These are phyloP conservation scores for Zaprionus obscuricornis DNA, from an alignment of 2,888 invertebrate genomes.

Conservation along the genomic window DNA sequence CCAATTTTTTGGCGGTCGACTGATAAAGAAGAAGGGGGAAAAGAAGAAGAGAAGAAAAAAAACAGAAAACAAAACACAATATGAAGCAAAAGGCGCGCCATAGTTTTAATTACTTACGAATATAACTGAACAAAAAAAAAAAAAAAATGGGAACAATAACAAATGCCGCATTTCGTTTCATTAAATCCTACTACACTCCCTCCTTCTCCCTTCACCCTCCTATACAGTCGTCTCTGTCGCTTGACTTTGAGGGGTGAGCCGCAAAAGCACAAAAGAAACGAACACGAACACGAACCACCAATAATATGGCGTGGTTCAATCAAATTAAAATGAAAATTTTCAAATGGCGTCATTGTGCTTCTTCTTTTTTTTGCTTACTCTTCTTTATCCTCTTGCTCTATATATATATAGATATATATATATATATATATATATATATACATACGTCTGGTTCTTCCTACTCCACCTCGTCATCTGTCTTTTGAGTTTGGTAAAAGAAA, in stretches of 20 bases:
- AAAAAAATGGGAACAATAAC: constrained; percentile 38
- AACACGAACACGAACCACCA: no score
- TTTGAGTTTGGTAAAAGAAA: constrained; percentile 42
- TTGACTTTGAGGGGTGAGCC: no score
- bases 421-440: no score
- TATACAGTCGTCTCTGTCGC: no score
- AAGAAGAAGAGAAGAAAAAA: constrained; percentile 12
- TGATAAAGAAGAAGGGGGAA: constrained; percentile 47
- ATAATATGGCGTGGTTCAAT: constrained; percentile 74
- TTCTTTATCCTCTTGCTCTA: no score
- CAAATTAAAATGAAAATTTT: constrained; percentile 63
- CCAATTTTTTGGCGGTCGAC: constrained; percentile 47
- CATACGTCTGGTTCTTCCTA: no score
- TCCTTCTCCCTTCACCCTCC: no score
- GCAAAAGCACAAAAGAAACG: no score
- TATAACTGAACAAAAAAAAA: no score
- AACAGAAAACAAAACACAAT: constrained; percentile 36
- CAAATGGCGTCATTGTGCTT: constrained; percentile 49
- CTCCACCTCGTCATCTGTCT: no score
- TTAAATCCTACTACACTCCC: no score
- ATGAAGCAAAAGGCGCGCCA: constrained; percentile 69
- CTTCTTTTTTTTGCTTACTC: neutral
- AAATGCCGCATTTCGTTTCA: constrained; percentile 29
- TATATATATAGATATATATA: no score
- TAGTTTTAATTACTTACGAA: constrained; percentile 66